Base-by-base conservation (phyloP, 2,113 vertebrate genomes). In the Procavia capensis region DNA sequence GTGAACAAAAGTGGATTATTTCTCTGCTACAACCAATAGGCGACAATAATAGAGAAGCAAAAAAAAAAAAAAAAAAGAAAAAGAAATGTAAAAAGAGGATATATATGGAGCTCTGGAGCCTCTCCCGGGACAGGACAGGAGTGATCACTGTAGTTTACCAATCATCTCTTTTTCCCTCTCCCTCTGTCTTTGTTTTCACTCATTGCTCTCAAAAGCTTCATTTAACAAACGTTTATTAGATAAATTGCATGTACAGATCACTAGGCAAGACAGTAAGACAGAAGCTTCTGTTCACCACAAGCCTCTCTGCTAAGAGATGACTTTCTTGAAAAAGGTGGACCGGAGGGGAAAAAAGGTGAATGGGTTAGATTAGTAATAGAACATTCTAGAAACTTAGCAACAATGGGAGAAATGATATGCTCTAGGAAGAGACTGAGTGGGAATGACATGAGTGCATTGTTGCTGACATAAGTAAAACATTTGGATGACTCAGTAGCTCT, bases 371-470 rank as follows among this genome's bases (percentile, higher is more conserved):
- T 64, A 90, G 9, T 16, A 43, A 59, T 1, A 64, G 59, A 63
- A 66, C 34, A 83, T n/a, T 88, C 41, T 61, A 85, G 47, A 88
- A 78, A 61, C 29, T 47, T 88, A 13, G 36, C 86, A 81, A 24
- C 41, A 93, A 29, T 63, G 36, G 14, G 59, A 39, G 34, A 70
- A 74, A 78, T 57, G 19, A 17, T 29, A 20, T 47, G 50, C 75
- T 92, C 66, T 90, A 76, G 59, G 61, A 75, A 92, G 36, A 79
- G 22, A n/a, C 2, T 72, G 34, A 86, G 61, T 29, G 4, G 9
- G 10, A 16, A 80, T 19, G 79, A 74, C 90, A 75, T 57, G 20
- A 80, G 31, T 31, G 20, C 6, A 9, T 57, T 68, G 17, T 78
- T 84, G 87, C 72, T 47, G 22, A 68, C 39, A 43, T 75, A 3